Base-by-base conservation (phyloP, 2,113 vertebrate genomes). In the Ceyx melanurus region DNA sequence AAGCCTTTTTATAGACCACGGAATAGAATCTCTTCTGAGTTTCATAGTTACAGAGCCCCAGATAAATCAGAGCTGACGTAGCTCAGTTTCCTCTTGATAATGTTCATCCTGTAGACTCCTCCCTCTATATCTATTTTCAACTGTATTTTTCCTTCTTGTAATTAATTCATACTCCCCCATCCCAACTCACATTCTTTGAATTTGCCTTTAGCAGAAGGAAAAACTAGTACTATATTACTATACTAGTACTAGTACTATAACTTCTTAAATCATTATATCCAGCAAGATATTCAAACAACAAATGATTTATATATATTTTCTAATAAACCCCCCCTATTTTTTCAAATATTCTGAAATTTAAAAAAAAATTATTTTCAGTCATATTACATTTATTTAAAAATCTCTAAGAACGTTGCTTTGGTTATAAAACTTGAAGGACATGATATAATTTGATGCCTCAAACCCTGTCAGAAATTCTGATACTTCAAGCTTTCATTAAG, bases 1-100 rank as follows among this genome's bases (percentile, higher is more conserved):
- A 94, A 94, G 65, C 9, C n/a, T 64, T 91, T 94, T 88, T 90
- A 88, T 1, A 61, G 73, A 61, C 80, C 50, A 61, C 14, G 86
- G 61, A 75, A 61, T 58, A 93, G 40, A 79, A 78, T 19, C n/a
- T 82, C 26, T 72, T 75, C 43, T 78, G 26, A 33, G 6, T 81
- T 84, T 74, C 65, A 84, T 20, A 42, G 66, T 61, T 54, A 58
- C 15, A 72, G 31, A 65, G 62, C 35, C 46, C 40, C 70, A 71
- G 28, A 77, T 88, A 92, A 88, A 92, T 75, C 53, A 50, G n/a
- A 77, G 58, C 48, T 74, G 70, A 72, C 40, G 42, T 3, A 71
- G 67, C 25, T 40, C 33, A 42, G 23, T 8, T 72, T 22, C 43
- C 8, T 53, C 26, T 19, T 53, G 46, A 33, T 50, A 62, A 64